Evolutionary conservation across 2,797 vertebrate species (phyloP).

Genomic region (Trachurus trachurus): DNA sequence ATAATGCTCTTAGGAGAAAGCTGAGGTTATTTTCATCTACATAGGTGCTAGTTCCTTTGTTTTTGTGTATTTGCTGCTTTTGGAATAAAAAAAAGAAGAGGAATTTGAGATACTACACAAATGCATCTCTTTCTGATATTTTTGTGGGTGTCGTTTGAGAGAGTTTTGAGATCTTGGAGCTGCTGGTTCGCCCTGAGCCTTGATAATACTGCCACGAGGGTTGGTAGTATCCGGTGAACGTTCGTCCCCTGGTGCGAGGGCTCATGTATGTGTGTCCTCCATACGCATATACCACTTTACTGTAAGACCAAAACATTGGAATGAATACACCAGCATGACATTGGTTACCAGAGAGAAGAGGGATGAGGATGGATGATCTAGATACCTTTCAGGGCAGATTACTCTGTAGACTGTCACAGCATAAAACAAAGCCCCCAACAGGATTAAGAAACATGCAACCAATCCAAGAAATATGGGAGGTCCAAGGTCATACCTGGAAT

Average conservation of each 20-base stretch:
- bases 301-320: constrained; percentile 43
- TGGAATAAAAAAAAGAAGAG: constrained; percentile 5
- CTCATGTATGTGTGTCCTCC: constrained; percentile 63
- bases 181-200: constrained; percentile 57
- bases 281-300: constrained; percentile 44
- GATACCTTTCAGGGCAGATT: constrained; percentile 73
- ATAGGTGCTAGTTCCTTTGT: neutral
- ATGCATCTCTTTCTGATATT: constrained; percentile 80
- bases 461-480: constrained; percentile 82
- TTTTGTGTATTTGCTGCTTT: neutral
- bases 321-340: neutral
- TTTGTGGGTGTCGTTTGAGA: constrained; percentile 69
- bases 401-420: constrained; percentile 70
- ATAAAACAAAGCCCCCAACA: constrained; percentile 78
- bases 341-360: neutral
- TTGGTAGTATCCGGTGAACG: constrained; percentile 74
- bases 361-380: neutral
- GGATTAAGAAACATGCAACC: constrained; percentile 78
- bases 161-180: constrained; percentile 73
- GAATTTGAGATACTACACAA: constrained; percentile 75
- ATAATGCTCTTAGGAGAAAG: neutral
- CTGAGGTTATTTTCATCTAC: neutral
- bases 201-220: constrained; percentile 65
- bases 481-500: constrained; percentile 82
- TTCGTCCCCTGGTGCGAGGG: constrained; percentile 63